Base-by-base conservation (phyloP, 2,113 vertebrate species). In the Eublepharis macularius region DNA sequence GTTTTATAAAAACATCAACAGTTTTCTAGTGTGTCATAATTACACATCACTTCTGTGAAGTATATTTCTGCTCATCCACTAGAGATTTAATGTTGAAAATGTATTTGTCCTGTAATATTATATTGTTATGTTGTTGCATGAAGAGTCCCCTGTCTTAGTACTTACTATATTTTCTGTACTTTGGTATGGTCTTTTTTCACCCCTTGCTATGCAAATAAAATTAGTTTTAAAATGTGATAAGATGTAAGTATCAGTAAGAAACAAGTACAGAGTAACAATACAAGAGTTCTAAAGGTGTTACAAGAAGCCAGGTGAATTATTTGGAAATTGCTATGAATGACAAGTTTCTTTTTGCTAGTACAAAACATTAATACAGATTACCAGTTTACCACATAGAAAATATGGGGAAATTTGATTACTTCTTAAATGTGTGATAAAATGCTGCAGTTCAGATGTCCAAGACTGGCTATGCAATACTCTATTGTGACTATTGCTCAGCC, bases 151-250 rank as follows among this genome's bases (percentile, higher is more conserved):
- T 88, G 66, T 84, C 74, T 1, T 47, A 81, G 26, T 1, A 19
- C 5, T n/a, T 77, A 76, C 7, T 75, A 39, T 86, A 81, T 86
- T 2, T 72, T 54, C 66, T 89, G 65, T 34, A 6, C 29, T 80
- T 80, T 32, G 82, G 17, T 63, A 72, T 80, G 51, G 43, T 77
- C 77, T 84, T 80, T 2, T 24, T 2, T 77, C 82, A 24, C 21
- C 54, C 19, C 87, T 91, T 77, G 41, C 83, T 34, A 85, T 70
- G 19, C n/a, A 86, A 11, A 39, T 57, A 54, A 89, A 87, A 82
- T 80, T 14, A 72, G 2, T 34, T 43, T 65, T 72, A 69, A 84
- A 89, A 78, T 69, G 41, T 3, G 2, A 4, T 69, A 78, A 83
- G 6, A 47, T 76, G 86, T 83, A 41, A 45, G 29, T 0, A 0